Evolutionary conservation across 2,797 vertebrate species (phyloP), one percentile per base, ranked within the genome.

Genomic region (Poeciliopsis gracilis): DNA sequence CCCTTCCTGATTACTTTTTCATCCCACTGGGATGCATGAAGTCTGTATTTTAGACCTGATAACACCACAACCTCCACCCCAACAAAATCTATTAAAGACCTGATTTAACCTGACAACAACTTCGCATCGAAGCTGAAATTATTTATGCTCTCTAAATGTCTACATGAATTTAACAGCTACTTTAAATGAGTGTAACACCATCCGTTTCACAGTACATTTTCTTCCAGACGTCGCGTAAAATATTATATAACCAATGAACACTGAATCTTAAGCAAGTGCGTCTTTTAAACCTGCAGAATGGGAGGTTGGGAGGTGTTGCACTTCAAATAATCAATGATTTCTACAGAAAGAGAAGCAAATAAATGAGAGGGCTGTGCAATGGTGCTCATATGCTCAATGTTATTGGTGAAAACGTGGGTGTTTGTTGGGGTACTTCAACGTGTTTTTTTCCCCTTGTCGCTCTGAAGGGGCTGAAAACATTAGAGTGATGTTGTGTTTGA

Each of bases 391-490:
- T 75, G 72, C 77, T 83, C 88, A 84, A 78, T 86, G 83, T 88
- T 92, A 91, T 91, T 43, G 86, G 86, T 87, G 90, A 89, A 90
- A 86, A 87, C 71, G 92, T 92, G 88, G 93, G 92, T 88, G 92
- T 91, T 79, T 81, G 88, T 90, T 76, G 72, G 84, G 84, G 79
- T 86, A 83, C 91, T 92, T 91, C 83, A 81, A 86, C 84, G 79
- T 69, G 53, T 51, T 87, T 75, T 87, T 76, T 87, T 80, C 78
- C 81, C 77, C 49, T 74, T 74, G 81, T 86, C 15, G 73, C 84
- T 89, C 84, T 81, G 78, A 79, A 82, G 87, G 82, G 82, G 87
- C 82, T 77, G 79, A 86, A 87, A 88, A 87, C 87, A 90, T 90
- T 88, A 89, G 76, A 79, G 85, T 77, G 80, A 89, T 77, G 80